Conservation (phyloP, 2,888 invertebrate genomes). For the Venusia cambrica region DNA sequence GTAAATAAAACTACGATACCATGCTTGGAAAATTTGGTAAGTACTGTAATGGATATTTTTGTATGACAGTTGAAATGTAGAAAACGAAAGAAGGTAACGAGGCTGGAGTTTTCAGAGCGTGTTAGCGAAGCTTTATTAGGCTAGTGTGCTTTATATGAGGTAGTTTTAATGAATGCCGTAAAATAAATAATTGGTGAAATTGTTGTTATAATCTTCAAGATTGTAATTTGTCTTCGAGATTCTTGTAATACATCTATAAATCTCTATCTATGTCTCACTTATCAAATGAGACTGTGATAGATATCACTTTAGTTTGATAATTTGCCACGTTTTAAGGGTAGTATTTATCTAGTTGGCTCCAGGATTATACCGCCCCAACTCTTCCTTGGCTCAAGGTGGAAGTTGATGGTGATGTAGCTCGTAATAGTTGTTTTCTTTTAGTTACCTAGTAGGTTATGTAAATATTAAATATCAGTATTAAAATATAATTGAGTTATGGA, state of each 20-base stretch:
- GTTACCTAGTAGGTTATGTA: not conserved
- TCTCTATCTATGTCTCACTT: conserved; percentile 1
- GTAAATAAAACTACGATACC: conserved; percentile 24
- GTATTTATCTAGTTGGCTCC: conserved; percentile 45
- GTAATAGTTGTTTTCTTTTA: conserved; percentile 3
- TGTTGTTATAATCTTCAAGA: too few species aligned
- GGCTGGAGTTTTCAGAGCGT: conserved; percentile 30
- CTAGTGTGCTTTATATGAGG: not conserved
- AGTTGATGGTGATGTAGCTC: conserved; percentile 29
- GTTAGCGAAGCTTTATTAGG: conserved; percentile 33
- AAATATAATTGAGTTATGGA: too few species aligned
- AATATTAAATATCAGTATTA: not conserved
- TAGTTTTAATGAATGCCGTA: not conserved
- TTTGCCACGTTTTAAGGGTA: conserved; percentile 48
- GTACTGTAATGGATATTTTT: conserved; percentile 13
- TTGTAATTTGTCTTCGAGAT: too few species aligned
- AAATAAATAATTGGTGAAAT: not conserved
- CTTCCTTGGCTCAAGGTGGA: conserved; percentile 54
- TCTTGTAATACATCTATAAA: not conserved
- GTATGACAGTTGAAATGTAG: conserved; percentile 11
- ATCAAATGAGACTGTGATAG: conserved; percentile 2
- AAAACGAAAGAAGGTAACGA: conserved; percentile 2
- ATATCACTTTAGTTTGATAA: conserved; percentile 2
- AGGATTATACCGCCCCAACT: too few species aligned
- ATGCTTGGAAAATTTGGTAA: conserved; percentile 25